Percentiles rank a stretch among this genome's conserved stretches.
These are phyloP conservation scores for Elysia crispata DNA, from an alignment of 2,888 invertebrate genomes.

Conservation along the genomic window DNA sequence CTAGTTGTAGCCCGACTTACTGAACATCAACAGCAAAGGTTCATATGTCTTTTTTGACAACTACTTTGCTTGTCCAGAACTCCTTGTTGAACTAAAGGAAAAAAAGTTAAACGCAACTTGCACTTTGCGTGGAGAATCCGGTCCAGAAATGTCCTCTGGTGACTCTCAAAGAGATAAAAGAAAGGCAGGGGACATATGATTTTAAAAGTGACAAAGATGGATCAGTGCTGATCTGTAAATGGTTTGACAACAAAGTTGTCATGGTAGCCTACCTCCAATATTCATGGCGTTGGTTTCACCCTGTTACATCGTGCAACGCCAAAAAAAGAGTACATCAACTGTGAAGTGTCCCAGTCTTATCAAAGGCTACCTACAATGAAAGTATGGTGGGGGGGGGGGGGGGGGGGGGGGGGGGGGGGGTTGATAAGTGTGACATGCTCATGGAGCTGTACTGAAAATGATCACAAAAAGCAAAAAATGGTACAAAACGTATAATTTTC, in stretches of 20 bases:
- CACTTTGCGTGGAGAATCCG: slow-evolving; percentile 38
- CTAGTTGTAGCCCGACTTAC: neutral
- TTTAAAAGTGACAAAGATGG: neutral
- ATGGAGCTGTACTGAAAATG: slow-evolving; percentile 31
- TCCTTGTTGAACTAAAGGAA: slow-evolving; percentile 32
- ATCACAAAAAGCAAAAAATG: slow-evolving; percentile 41
- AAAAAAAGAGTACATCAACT: neutral
- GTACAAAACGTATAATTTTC: slow-evolving; percentile 40
- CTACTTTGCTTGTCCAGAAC: slow-evolving; percentile 35
- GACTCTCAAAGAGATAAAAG: neutral
- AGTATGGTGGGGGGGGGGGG: slow-evolving; percentile 5
- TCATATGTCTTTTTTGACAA: slow-evolving; percentile 44
- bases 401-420: slow-evolving; percentile 13
- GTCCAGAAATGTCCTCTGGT: neutral
- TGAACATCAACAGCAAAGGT: neutral
- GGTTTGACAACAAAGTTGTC: slow-evolving; percentile 18
- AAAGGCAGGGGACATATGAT: neutral
- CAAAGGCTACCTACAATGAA: neutral
- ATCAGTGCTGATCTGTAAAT: neutral
- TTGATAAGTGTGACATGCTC: slow-evolving; percentile 21
- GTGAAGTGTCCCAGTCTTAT: slow-evolving; percentile 11
- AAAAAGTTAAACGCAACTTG: slow-evolving; percentile 35
- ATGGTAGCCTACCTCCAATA: neutral
- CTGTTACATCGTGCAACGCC: neutral
- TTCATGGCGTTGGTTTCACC: neutral